phyloP scores from a whole-genome alignment of 2,888 invertebrate species.

The Melanotus villosus region DNA sequence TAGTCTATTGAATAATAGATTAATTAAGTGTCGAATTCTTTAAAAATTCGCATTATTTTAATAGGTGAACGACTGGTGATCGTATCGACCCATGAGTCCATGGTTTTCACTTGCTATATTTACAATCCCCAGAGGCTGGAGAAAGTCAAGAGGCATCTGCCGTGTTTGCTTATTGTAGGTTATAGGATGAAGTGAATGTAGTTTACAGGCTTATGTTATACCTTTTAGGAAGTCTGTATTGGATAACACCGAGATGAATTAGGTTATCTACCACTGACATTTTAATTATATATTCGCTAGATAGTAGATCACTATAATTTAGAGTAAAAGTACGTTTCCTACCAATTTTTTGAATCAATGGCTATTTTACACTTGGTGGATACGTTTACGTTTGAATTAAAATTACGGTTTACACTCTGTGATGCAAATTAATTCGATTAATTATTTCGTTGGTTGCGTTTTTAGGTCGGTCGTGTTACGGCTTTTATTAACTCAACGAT shows the following conservation, averaged over 20 bases:
- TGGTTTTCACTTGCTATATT: constrained; percentile 11
- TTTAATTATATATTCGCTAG: neutral
- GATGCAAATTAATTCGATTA: neutral
- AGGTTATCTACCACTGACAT: neutral
- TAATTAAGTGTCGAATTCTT: neutral
- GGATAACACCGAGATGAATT: neutral
- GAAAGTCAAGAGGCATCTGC: constrained; percentile 20
- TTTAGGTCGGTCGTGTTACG: neutral
- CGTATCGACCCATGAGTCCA: neutral
- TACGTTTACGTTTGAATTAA: neutral
- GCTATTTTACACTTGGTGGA: neutral
- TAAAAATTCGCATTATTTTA: neutral
- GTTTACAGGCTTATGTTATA: constrained; percentile 8
- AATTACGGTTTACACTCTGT: neutral
- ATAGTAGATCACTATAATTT: neutral
- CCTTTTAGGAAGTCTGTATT: constrained; percentile 16
- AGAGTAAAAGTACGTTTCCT: neutral
- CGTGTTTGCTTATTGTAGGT: constrained; percentile 11
- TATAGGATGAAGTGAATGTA: constrained; percentile 12
- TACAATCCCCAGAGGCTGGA: constrained; percentile 11
- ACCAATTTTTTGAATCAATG: neutral
- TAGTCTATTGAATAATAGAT: neutral
- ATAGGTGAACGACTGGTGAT: constrained; percentile 8
- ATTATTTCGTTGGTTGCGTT: neutral
- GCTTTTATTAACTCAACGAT: neutral